A percentile compares a stretch with the other conserved stretches of the same genome.
Evolutionary conservation across 2,888 invertebrate species (phyloP).

Genomic region (Alloscopus bannaensis): DNA sequence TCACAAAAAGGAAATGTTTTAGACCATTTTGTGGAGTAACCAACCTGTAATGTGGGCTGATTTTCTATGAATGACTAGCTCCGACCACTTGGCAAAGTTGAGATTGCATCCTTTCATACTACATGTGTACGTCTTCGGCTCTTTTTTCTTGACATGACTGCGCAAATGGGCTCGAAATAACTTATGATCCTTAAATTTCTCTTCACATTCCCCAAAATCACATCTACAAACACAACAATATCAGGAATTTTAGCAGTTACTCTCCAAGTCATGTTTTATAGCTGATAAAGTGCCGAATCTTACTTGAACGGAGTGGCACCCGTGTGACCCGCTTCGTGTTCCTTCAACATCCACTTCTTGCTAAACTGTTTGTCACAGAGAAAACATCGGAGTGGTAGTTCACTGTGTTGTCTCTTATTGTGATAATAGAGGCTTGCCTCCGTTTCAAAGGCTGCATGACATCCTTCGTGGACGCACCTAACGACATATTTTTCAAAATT

Average conservation of each 20-base stretch:
- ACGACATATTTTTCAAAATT: neutral
- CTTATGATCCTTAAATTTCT: slow-evolving; percentile 51
- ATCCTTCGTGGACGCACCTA: slow-evolving; percentile 64
- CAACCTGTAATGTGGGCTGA: too few species aligned
- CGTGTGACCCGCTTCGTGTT: slow-evolving; percentile 67
- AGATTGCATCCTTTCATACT: slow-evolving; percentile 42
- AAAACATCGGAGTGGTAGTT: slow-evolving; percentile 53
- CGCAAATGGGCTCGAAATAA: slow-evolving; percentile 55
- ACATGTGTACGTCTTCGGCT: slow-evolving; percentile 41
- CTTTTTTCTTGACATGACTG: slow-evolving; percentile 24
- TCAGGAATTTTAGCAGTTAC: slow-evolving; percentile 14
- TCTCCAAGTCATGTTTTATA: neutral
- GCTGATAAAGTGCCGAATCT: slow-evolving; percentile 1
- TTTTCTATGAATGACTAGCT: slow-evolving; percentile 53
- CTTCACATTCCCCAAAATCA: slow-evolving; percentile 39
- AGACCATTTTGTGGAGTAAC: neutral
- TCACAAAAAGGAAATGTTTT: slow-evolving; percentile 11
- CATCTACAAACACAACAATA: slow-evolving; percentile 60
- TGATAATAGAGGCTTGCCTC: slow-evolving; percentile 61
- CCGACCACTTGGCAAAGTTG: slow-evolving; percentile 58
- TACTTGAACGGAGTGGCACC: slow-evolving; percentile 60
- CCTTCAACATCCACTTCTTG: slow-evolving; percentile 65
- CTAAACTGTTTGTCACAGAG: slow-evolving; percentile 61
- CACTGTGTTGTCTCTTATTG: slow-evolving; percentile 51
- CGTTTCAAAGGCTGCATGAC: slow-evolving; percentile 65